Base-by-base conservation (phyloP, 1,140 invertebrate genomes). In the Brevipalpus yothersi region DNA sequence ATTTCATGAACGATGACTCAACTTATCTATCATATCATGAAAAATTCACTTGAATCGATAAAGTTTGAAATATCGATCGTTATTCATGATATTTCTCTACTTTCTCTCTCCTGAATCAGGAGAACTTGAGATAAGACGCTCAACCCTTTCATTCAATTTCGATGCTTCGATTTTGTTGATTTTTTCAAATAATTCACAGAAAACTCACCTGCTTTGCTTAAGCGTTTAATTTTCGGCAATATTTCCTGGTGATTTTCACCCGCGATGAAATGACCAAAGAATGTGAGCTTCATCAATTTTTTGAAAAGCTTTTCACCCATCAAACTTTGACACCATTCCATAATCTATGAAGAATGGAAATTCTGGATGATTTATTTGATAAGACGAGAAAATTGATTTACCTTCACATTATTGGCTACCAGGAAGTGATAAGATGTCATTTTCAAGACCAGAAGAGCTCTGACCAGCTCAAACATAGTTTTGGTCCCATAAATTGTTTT, bases 221-320 rank as follows among this genome's bases (percentile, higher is more conserved):
- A 76, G 68, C 86, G 67, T 15, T 69, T 66, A 41, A 76, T 68
- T 51, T 80, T 79, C 11, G 91, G 89, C 61, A 81, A 79, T 67
- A 93, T 92, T 67, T 80, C 82, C 66, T 80, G 76, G 68, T 87
- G 84, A 72, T 91, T 83, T 72, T 93, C 86, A 17, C 91, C 91
- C 49, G 89, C 91, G 31, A 99, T 93, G 74, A 99, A 99, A 72
- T 98, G 94, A 13, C 93, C 93, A 71, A 96, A 99, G 74, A 98
- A 94, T 19, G 92, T 92, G 2, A 78, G 74, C 71, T 90, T 90
- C 86, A 97, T 94, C 47, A 93, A 63, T n/a, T 72, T 65, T 17
- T 80, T 78, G 72, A 98, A 98, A 10, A 97, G 69, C 61, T 70
- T 77, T 65, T 87, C 80, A 4, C 94, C 93, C 42, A 97, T 69